Evolutionary conservation across 2,888 invertebrate genomes (phyloP), one percentile per base, ranked within the genome.

Genomic region (Latheticus oryzae): DNA sequence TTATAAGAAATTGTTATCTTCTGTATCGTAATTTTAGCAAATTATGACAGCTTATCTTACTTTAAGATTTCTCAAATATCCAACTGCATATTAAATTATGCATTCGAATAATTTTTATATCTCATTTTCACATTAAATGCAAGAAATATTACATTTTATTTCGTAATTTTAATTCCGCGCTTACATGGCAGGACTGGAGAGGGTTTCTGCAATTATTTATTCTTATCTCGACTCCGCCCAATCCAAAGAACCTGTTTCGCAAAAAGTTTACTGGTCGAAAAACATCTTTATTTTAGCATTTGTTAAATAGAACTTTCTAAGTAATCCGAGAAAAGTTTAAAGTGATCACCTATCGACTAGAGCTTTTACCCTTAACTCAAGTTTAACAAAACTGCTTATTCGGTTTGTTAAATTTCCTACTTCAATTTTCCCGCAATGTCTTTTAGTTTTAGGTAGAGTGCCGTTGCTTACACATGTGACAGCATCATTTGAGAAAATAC

Each of bases 51-150:
- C 48, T 58, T 58, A 52, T 43, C 45, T n/a, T 32, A 45, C 60
- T 51, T 55, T 58, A 33, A 55, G 52, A 52, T 58, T 57, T 56
- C 58, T 57, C 57, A 48, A 60, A 59, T 58, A 47, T 51, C 47
- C 48, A 48, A 66, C 43, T 54, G 35, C 35, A 38, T 60, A 62
- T 62, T 60, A 68, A 64, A 65, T 66, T 67, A 64, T 65, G 51
- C 60, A 66, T 68, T 70, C 62, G 55, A 67, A 65, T 72, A 69
- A 71, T 72, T 72, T 72, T 72, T 71, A 68, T 71, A 62, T 53
- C 61, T 65, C 65, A 65, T 67, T 66, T 66, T 15, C 19, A 37
- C 69, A 64, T 72, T 71, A 73, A 72, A 65, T 71, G 60, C 58
- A 56, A 62, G 67, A 71, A 64, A 60, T 72, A 71, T 66, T 58